Conservation (phyloP, 2,113 vertebrate genomes). For the Calcarius ornatus region DNA sequence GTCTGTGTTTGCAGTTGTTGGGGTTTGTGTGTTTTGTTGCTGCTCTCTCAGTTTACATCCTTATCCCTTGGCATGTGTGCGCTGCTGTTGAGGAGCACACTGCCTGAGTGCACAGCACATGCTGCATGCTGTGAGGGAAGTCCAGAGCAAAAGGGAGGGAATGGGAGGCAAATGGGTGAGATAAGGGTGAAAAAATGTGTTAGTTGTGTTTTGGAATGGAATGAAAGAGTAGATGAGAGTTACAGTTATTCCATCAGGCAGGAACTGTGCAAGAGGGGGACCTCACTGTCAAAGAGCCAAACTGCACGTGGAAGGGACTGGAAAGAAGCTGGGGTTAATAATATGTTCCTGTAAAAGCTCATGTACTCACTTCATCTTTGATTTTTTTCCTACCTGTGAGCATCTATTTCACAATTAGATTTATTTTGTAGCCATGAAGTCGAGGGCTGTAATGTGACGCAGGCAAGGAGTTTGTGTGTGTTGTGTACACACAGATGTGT, state of each 20-base stretch:
- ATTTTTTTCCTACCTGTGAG: not conserved
- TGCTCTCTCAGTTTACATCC: not conserved
- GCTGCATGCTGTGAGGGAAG: not conserved
- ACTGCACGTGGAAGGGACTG: not conserved
- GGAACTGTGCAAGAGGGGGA: not conserved
- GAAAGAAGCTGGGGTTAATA: not conserved
- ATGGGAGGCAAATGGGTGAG: not conserved
- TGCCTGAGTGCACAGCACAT: fast-evolving
- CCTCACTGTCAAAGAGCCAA: not conserved
- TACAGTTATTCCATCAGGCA: not conserved
- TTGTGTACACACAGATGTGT: no score
- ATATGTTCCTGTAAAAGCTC: not conserved
- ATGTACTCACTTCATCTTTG: not conserved
- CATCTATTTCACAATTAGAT: not conserved
- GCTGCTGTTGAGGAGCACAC: not conserved
- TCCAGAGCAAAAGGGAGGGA: not conserved
- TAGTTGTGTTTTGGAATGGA: not conserved
- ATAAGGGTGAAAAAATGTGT: not conserved
- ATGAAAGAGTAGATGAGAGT: not conserved
- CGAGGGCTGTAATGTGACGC: not conserved
- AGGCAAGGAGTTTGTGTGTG: not conserved
- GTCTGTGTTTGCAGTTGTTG: not conserved
- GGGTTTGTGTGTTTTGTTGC: not conserved
- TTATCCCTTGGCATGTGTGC: fast-evolving
- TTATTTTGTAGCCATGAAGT: not conserved